These are phyloP conservation scores for Bilobella aurantiaca DNA, from an alignment of 1,140 invertebrate genomes.

Conservation along the genomic window DNA sequence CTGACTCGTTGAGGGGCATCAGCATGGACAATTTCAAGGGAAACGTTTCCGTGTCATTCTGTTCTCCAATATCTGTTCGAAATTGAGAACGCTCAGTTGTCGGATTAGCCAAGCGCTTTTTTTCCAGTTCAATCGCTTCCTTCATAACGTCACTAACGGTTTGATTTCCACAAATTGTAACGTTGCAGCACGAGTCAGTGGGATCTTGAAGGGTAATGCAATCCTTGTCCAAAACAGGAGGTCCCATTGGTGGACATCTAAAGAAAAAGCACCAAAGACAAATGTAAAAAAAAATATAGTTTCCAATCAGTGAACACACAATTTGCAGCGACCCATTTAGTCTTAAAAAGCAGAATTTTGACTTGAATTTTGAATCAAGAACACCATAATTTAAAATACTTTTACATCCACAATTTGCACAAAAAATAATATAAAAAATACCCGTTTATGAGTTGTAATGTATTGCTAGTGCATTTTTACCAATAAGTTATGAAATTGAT, in stretches of 20 bases:
- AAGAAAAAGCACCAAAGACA: neutral
- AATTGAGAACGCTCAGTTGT: neutral
- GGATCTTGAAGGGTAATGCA: conserved; percentile 63
- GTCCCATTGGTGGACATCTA: conserved; percentile 46
- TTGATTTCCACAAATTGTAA: conserved; percentile 41
- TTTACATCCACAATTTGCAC: too few species aligned
- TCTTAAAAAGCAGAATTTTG: too few species aligned
- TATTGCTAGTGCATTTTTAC: too few species aligned
- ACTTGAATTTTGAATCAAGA: too few species aligned
- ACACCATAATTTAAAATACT: too few species aligned
- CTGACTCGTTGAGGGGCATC: conserved; percentile 26
- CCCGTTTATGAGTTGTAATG: too few species aligned
- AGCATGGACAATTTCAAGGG: conserved; percentile 19
- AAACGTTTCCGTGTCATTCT: neutral
- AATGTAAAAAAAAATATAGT: neutral
- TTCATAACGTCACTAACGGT: conserved; percentile 34
- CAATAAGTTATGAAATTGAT: too few species aligned
- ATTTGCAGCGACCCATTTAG: too few species aligned
- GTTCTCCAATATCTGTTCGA: neutral
- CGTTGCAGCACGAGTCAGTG: conserved; percentile 68
- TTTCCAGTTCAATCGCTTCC: conserved; percentile 12
- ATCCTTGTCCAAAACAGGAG: conserved; percentile 44
- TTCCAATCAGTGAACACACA: too few species aligned
- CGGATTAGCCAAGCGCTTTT: neutral
- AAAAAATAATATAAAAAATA: too few species aligned